Evolutionary conservation across 2,113 vertebrate species (phyloP), one percentile per base, ranked within the genome.

Genomic region (Coptodon rendalli): DNA sequence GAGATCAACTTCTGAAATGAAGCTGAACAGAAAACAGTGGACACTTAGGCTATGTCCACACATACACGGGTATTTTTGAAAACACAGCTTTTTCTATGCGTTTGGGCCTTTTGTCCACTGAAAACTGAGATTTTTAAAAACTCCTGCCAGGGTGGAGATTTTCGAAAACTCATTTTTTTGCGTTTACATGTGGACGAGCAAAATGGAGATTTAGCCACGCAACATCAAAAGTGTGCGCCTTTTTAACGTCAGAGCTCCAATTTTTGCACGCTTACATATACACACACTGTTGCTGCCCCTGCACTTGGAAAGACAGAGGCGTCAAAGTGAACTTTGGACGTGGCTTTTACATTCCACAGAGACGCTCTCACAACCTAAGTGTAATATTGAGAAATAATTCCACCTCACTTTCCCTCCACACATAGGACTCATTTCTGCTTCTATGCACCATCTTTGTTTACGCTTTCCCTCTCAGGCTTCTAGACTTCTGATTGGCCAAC

Each of bases 401-500:
- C 59, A 63, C 9, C 16, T 34, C 59, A 63, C 16, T 36, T 3
- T 34, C 16, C 19, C 9, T 63, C 1, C 31, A 63, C 31, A 63
- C 59, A 36, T 63, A 63, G 59, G 59, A n/a, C 59, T 36, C 31
- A 7, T 36, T 63, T 36, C 31, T 63, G 29, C 29, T 63, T 63
- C 59, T 63, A 29, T 63, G 2, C 0, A 1, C 16, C 31, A 63
- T 36, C 59, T 63, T 34, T 19, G 29, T 63, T 34, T 63, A 63
- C 1, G 2, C 2, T 3, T 6, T 19, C 16, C 59, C 59, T 19
- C 9, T 0, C 29, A 19, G 16, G 57, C 5, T 0, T 63, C 59
- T 0, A 63, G 31, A 63, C 6, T 63, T 63, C 0, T 63, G 17
- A 63, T 63, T 63, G 59, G 31, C 59, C 9, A 36, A 63, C 9